These are phyloP conservation scores for Caenorhabditis sinica DNA, from an alignment of 2,888 invertebrate genomes.

Conservation along the genomic window DNA sequence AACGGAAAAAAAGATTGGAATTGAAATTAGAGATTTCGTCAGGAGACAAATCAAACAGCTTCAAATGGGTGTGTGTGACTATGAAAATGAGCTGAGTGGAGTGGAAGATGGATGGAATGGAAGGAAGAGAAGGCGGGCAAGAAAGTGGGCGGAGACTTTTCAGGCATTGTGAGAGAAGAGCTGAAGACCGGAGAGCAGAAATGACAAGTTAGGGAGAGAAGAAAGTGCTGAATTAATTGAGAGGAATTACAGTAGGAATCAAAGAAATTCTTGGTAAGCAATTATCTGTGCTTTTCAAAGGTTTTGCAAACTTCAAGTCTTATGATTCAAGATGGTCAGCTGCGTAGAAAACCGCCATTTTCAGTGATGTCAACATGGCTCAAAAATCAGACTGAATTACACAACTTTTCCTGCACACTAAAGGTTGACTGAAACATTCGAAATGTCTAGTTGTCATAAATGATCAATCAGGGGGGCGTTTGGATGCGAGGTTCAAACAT, in stretches of 20 bases:
- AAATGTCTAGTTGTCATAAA: not conserved
- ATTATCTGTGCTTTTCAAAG: slow-evolving; percentile 19
- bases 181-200: slow-evolving; percentile 29
- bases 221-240: slow-evolving; percentile 38
- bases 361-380: slow-evolving; percentile 13
- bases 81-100: slow-evolving; percentile 42
- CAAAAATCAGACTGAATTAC: not conserved
- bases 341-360: not conserved
- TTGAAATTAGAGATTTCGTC: slow-evolving; percentile 7
- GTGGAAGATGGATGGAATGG: not conserved
- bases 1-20: not conserved
- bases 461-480: too few relatives aligned
- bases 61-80: slow-evolving; percentile 8
- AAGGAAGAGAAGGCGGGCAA: slow-evolving; percentile 14
- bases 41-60: slow-evolving; percentile 24
- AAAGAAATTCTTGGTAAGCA: not conserved
- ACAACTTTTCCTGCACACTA: not conserved
- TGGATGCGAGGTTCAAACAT: too few relatives aligned
- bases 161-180: slow-evolving; percentile 39
- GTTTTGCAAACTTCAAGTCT: slow-evolving; percentile 5
- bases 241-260: slow-evolving; percentile 18
- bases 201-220: not conserved
- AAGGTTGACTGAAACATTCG: not conserved
- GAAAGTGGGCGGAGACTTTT: slow-evolving; percentile 40
- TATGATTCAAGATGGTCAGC: not conserved